These are phyloP conservation scores for Meandrina meandrites DNA, from an alignment of 92 coral and sea anemone species.

Conservation along the genomic window DNA sequence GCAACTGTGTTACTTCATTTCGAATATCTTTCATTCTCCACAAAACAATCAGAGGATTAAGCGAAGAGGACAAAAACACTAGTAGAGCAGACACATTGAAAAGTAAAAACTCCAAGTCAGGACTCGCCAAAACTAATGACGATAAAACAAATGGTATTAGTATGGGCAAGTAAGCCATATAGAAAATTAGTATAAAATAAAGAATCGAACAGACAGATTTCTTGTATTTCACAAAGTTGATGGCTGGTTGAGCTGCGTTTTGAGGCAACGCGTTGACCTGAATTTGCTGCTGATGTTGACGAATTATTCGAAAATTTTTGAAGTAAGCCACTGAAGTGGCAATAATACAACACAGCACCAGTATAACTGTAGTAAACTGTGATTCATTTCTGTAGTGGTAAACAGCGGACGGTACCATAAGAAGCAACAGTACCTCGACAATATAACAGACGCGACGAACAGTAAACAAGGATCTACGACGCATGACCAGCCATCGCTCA, in stretches of 20 bases:
- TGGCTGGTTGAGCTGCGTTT: neutral
- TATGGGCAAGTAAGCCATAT: neutral
- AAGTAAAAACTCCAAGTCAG: neutral
- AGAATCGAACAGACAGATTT: neutral
- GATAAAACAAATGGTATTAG: neutral
- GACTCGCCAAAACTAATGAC: no score
- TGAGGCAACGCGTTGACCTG: neutral
- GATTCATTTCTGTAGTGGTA: neutral
- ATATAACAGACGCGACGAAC: neutral
- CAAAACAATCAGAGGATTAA: conserved; percentile 4
- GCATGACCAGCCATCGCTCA: conserved; percentile 5
- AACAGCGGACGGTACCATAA: neutral
- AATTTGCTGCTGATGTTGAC: conserved; percentile 49
- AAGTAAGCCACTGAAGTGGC: conserved; percentile 40
- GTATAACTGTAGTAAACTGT: neutral
- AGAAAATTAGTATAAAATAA: neutral
- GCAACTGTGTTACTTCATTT: neutral
- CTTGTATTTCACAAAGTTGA: conserved; percentile 10
- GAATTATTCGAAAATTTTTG: conserved; percentile 40
- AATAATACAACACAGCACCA: conserved; percentile 38
- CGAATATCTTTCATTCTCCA: conserved; percentile 18
- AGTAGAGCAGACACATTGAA: neutral
- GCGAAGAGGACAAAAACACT: conserved; percentile 4
- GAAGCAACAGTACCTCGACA: neutral
- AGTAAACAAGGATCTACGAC: neutral